Evolutionary conservation across 2,797 vertebrate species (phyloP).

Genomic region (Helicolenus hilgendorfi): DNA sequence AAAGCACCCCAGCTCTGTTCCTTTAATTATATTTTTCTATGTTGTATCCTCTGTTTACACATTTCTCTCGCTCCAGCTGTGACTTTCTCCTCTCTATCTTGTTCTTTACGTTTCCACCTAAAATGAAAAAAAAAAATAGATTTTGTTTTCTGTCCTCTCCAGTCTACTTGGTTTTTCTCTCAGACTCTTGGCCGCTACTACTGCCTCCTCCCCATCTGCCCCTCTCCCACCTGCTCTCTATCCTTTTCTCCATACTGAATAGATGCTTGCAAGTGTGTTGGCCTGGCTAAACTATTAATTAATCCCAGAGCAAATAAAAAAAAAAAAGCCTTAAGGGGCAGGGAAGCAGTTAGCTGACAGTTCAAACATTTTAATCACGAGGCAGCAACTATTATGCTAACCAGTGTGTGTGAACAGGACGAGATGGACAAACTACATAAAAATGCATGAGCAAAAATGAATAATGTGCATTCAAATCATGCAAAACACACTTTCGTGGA

Average conservation of each 20-base stretch:
- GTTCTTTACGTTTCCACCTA: slow-evolving; percentile 11
- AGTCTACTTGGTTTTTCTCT: slow-evolving; percentile 29
- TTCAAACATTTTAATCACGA: slow-evolving; percentile 70
- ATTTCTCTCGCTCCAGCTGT: not conserved
- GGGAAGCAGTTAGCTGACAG: slow-evolving; percentile 35
- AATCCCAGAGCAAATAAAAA: slow-evolving; percentile 55
- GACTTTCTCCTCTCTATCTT: slow-evolving; percentile 13
- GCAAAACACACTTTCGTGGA: not conserved
- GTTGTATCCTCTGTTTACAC: slow-evolving; percentile 15
- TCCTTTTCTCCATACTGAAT: slow-evolving; percentile 57
- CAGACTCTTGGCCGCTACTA: not conserved
- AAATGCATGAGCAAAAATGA: slow-evolving; percentile 17
- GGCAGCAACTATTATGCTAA: slow-evolving; percentile 19
- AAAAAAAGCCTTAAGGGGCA: slow-evolving; percentile 12
- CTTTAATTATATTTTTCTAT: slow-evolving; percentile 48
- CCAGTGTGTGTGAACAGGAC: not conserved
- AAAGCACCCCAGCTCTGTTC: slow-evolving; percentile 2
- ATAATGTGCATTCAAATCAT: slow-evolving; percentile 20
- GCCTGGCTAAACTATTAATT: slow-evolving; percentile 71
- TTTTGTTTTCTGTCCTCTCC: slow-evolving; percentile 25
- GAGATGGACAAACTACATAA: slow-evolving; percentile 20
- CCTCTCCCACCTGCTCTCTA: slow-evolving; percentile 46
- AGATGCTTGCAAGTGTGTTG: slow-evolving; percentile 49
- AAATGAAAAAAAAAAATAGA: slow-evolving; percentile 42
- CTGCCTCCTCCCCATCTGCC: not conserved